Evolutionary conservation across 1,140 invertebrate species (phyloP).

Genomic region (Chymomyza costata): DNA sequence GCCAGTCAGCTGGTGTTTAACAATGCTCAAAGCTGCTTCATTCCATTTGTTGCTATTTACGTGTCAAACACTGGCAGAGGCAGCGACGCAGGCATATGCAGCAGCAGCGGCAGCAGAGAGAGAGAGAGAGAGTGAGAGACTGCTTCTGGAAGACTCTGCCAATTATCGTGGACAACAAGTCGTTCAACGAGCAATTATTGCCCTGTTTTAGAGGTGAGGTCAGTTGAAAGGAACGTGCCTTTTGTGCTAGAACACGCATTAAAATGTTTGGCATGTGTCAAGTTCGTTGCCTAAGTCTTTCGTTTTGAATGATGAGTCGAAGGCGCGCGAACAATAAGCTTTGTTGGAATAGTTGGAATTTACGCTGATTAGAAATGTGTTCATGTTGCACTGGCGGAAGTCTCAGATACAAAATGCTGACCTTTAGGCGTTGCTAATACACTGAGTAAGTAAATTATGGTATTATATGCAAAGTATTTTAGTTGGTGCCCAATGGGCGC

Average conservation of each 20-base stretch:
- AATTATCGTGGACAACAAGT: background rate
- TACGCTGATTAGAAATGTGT: slow-evolving; percentile 13
- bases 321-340: too few relatives aligned
- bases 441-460: too few relatives aligned
- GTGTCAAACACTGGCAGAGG: slow-evolving; percentile 31
- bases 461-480: too few relatives aligned
- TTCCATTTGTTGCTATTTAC: slow-evolving; percentile 24
- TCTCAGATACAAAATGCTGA: background rate
- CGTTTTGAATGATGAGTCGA: slow-evolving; percentile 28
- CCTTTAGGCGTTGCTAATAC: background rate
- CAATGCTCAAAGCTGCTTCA: slow-evolving; percentile 5
- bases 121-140: too few relatives aligned
- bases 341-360: background rate
- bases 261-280: slow-evolving; percentile 5
- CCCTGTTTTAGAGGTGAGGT: slow-evolving; percentile 6
- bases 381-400: slow-evolving; percentile 46
- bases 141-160: background rate
- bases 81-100: too few relatives aligned
- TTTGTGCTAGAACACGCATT: slow-evolving; percentile 7
- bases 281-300: slow-evolving; percentile 67
- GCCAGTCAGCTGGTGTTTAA: background rate
- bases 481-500: too few relatives aligned
- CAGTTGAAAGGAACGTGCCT: slow-evolving; percentile 36
- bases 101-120: background rate
- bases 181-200: background rate